Evolutionary conservation across 2,113 vertebrate species (phyloP).

Genomic region (Perca schrenkii): DNA sequence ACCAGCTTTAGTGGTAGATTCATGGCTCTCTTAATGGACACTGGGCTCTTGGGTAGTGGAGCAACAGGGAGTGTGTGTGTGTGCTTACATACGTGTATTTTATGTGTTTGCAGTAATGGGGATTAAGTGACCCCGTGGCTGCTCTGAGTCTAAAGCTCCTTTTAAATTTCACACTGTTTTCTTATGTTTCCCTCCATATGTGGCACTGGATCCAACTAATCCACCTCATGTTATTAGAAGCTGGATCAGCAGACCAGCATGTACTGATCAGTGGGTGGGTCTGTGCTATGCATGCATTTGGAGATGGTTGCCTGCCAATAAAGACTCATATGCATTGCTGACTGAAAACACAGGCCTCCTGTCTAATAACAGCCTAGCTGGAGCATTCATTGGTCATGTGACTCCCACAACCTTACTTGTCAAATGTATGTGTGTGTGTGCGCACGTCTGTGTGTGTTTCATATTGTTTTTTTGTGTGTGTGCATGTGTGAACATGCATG

Average conservation of each 20-base stretch:
- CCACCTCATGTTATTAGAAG: constrained; percentile 57
- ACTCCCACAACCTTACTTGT: constrained; percentile 25
- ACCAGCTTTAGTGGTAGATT: constrained; percentile 79
- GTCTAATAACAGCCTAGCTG: constrained; percentile 43
- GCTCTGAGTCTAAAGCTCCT: constrained; percentile 70
- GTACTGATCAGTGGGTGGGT: constrained; percentile 45
- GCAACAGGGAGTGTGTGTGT: constrained; percentile 41
- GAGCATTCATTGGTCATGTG: constrained; percentile 4
- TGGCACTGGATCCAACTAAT: constrained; percentile 51
- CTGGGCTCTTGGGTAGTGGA: constrained; percentile 56
- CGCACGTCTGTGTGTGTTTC: background rate
- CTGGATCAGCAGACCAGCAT: constrained; percentile 49
- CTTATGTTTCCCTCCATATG: constrained; percentile 64
- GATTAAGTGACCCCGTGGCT: constrained; percentile 72
- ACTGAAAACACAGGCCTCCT: constrained; percentile 55
- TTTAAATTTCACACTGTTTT: constrained; percentile 78
- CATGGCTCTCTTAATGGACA: constrained; percentile 81
- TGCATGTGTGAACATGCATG: constrained; percentile 7
- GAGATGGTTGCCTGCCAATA: constrained; percentile 55
- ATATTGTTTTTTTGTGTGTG: background rate
- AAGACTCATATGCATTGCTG: constrained; percentile 46
- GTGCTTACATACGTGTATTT: constrained; percentile 60
- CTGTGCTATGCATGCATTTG: constrained; percentile 41
- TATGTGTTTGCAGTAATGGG: constrained; percentile 70
- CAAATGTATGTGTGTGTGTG: background rate